These are phyloP conservation scores for Brachionichthys hirsutus DNA, from an alignment of 2,113 vertebrate genomes.

Conservation along the genomic window DNA sequence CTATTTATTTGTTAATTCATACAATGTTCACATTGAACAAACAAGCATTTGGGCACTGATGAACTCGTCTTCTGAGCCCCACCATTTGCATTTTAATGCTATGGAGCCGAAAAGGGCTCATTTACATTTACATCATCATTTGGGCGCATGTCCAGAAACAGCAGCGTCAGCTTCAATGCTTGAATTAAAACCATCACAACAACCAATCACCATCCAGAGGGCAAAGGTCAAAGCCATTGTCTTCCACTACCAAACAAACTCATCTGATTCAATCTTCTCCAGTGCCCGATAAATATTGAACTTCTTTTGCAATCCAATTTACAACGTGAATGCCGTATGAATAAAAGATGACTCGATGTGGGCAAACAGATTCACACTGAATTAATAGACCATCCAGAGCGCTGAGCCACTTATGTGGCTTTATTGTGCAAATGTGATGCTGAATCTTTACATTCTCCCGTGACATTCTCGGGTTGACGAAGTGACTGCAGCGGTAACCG, in stretches of 20 bases:
- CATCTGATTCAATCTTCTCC: slow-evolving; percentile 24
- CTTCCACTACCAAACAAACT: slow-evolving; percentile 14
- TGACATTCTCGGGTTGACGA: neutral
- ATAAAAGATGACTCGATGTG: slow-evolving; percentile 49
- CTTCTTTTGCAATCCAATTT: slow-evolving; percentile 30
- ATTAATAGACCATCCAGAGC: slow-evolving; percentile 35
- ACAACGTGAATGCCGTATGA: slow-evolving; percentile 43
- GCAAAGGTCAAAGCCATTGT: slow-evolving; percentile 24
- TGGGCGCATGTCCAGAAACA: slow-evolving; percentile 34
- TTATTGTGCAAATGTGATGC: neutral
- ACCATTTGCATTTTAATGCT: slow-evolving; percentile 48
- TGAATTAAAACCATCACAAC: slow-evolving; percentile 4
- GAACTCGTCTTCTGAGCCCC: slow-evolving; percentile 30
- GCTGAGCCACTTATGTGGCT: slow-evolving; percentile 1
- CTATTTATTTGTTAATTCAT: neutral
- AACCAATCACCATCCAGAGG: slow-evolving; percentile 6
- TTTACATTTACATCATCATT: slow-evolving; percentile 47
- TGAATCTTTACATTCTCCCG: slow-evolving; percentile 4
- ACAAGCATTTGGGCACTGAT: slow-evolving; percentile 33
- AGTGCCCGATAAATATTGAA: slow-evolving; percentile 37
- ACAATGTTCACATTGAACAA: slow-evolving; percentile 1
- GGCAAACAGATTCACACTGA: slow-evolving; percentile 38
- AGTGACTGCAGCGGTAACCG: neutral
- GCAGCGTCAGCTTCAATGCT: slow-evolving; percentile 14
- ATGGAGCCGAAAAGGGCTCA: slow-evolving; percentile 29